Conservation (phyloP, 2,797 vertebrate species). For the Scolopax rusticola region DNA sequence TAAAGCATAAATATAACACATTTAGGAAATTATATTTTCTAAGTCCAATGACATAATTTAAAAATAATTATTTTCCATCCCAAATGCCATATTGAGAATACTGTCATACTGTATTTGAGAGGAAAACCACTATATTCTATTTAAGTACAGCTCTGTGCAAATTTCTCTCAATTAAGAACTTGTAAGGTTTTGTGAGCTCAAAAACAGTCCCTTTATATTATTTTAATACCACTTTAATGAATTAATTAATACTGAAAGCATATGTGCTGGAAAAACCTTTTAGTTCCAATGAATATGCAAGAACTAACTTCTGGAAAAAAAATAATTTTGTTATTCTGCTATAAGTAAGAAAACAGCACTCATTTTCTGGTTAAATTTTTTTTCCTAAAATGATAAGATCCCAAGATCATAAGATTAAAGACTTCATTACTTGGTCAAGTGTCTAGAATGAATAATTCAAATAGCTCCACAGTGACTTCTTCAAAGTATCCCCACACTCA, state of each 20-base stretch:
- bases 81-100: not conserved
- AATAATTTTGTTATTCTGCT: constrained; percentile 16
- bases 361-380: constrained; percentile 21
- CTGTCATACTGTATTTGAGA: not conserved
- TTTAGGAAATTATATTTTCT: not conserved
- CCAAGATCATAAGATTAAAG: not conserved
- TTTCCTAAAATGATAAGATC: not conserved
- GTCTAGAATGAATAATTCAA: not conserved
- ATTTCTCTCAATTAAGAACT: not conserved
- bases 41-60: not conserved
- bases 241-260: not conserved
- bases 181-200: not conserved
- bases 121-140: not conserved
- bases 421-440: not conserved
- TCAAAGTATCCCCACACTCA: not conserved
- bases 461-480: not conserved
- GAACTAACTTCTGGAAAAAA: not conserved
- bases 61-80: not conserved
- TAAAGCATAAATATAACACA: not conserved
- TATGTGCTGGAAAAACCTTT: accelerated
- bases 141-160: not conserved
- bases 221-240: not conserved
- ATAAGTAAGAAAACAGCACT: not conserved
- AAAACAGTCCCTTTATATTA: not conserved
- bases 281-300: not conserved